These are phyloP conservation scores for Helicoverpa armigera DNA, from an alignment of 1,140 invertebrate genomes.

Conservation along the genomic window DNA sequence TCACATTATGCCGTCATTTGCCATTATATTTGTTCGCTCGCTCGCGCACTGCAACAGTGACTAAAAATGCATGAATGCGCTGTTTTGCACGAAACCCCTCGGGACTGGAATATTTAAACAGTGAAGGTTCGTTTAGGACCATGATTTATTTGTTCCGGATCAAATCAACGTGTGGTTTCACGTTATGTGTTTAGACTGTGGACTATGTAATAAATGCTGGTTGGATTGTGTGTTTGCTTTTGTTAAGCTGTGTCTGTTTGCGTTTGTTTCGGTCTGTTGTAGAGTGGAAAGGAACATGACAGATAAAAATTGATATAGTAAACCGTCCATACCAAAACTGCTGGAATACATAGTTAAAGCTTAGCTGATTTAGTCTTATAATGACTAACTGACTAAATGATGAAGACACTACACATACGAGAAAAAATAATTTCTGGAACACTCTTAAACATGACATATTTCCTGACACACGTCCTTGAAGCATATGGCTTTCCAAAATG, in stretches of 20 bases:
- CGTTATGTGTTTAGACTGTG: conserved; percentile 4
- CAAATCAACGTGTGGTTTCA: conserved; percentile 32
- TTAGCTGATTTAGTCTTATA: too few species aligned
- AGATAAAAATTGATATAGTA: too few species aligned
- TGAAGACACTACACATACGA: too few species aligned
- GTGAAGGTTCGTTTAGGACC: conserved; percentile 28
- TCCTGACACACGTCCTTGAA: too few species aligned
- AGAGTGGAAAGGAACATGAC: too few species aligned
- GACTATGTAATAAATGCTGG: neutral
- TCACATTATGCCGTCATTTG: conserved; percentile 21
- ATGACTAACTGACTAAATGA: too few species aligned
- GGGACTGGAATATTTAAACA: conserved; percentile 43
- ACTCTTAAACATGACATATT: too few species aligned
- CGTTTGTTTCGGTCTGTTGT: too few species aligned
- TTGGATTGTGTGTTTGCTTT: conserved; percentile 5
- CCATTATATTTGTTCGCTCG: conserved; percentile 15
- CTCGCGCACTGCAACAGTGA: neutral
- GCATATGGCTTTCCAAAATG: too few species aligned
- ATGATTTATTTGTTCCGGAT: conserved; percentile 45
- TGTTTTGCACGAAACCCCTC: conserved; percentile 25
- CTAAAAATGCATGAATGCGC: conserved; percentile 41
- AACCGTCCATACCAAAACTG: too few species aligned
- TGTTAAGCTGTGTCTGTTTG: neutral
- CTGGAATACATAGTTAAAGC: too few species aligned
- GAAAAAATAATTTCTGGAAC: too few species aligned